Conservation (phyloP, 2,797 vertebrate species). For the Acanthis flammea region DNA sequence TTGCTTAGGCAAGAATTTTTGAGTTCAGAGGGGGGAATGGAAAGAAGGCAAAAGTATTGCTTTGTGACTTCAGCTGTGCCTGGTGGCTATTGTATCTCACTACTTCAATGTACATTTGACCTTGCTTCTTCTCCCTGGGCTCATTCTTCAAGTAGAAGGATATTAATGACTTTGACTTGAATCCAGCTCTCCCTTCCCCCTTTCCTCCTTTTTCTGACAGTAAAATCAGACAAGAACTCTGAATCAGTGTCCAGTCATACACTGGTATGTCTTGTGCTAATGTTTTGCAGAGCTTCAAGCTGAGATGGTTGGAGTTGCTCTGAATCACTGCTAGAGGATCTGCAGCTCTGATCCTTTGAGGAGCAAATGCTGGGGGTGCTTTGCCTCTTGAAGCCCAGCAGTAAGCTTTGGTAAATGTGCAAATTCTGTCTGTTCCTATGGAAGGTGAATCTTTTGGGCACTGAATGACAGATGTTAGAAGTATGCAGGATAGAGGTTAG, state of each 20-base stretch:
- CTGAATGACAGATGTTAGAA: neutral
- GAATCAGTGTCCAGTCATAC: constrained; percentile 14
- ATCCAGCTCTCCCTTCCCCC: neutral
- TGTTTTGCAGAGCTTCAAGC: neutral
- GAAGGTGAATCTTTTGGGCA: neutral
- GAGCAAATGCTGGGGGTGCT: neutral
- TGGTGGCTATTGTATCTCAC: neutral
- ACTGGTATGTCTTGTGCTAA: neutral
- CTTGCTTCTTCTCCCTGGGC: neutral
- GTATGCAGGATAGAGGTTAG: neutral
- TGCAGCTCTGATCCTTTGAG: neutral
- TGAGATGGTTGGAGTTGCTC: neutral
- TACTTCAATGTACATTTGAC: neutral
- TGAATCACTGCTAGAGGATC: neutral
- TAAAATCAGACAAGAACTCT: neutral
- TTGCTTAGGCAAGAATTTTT: neutral
- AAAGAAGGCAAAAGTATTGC: neutral
- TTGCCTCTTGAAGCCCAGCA: neutral
- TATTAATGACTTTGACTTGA: neutral
- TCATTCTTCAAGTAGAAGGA: neutral
- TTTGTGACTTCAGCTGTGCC: neutral
- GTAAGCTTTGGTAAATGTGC: neutral
- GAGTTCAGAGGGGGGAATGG: accelerated
- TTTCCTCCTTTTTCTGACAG: neutral
- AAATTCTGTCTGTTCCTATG: neutral